phyloP scores from a whole-genome alignment of 2,797 vertebrate genomes.

The Galago senegalensis region DNA sequence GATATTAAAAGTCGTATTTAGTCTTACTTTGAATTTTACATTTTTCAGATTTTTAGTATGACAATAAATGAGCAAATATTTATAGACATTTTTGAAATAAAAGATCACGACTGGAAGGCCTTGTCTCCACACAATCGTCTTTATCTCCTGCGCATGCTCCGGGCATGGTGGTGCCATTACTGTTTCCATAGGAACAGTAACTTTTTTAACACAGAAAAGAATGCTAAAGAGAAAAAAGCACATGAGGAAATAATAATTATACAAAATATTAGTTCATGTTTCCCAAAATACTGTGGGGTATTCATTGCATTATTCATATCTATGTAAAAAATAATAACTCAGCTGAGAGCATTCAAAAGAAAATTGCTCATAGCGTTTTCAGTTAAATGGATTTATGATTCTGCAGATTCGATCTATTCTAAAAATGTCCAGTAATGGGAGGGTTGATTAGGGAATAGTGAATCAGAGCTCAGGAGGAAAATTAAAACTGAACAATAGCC shows the following conservation, averaged over 20 bases:
- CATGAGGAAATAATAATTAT: neutral
- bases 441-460: neutral
- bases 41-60: neutral
- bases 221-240: neutral
- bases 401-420: neutral
- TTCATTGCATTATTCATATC: neutral
- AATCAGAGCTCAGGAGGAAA: neutral
- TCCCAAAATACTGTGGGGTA: neutral
- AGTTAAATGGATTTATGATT: neutral
- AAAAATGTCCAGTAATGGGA: fast-evolving
- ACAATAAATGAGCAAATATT: neutral
- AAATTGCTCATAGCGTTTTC: neutral
- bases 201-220: neutral
- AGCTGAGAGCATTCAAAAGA: neutral
- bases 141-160: neutral
- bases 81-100: neutral
- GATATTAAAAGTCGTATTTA: neutral
- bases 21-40: neutral
- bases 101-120: neutral
- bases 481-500: fast-evolving
- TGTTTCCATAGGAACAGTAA: neutral
- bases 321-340: neutral
- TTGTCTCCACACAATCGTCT: neutral
- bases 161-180: neutral
- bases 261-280: fast-evolving